phyloP scores from a whole-genome alignment of 2,888 invertebrate species.

The Leptinotarsa rubiginosa region DNA sequence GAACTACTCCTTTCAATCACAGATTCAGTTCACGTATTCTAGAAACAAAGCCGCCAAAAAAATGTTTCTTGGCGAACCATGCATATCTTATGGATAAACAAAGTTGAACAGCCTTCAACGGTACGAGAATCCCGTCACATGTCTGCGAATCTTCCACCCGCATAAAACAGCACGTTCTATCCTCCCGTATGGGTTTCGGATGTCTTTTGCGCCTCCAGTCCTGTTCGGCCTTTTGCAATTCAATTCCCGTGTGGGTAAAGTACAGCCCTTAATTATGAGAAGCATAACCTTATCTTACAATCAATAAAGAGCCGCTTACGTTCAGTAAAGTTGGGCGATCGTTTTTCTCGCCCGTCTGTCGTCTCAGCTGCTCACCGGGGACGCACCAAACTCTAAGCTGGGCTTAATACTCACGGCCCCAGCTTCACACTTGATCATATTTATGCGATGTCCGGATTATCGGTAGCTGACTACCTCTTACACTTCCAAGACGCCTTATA shows the following conservation, averaged over 20 bases:
- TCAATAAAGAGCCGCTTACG: conserved; percentile 61
- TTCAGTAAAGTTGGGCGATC: conserved; percentile 59
- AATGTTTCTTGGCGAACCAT: too few species aligned
- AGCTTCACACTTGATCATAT: conserved; percentile 69
- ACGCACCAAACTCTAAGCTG: conserved; percentile 66
- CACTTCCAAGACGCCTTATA: conserved; percentile 65
- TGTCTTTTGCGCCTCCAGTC: background rate
- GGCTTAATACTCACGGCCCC: conserved; percentile 66
- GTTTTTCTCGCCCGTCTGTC: conserved; percentile 61
- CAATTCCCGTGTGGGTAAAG: conserved; percentile 34
- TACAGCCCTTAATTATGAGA: conserved; percentile 45
- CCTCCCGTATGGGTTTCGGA: background rate
- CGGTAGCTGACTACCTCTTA: conserved; percentile 65
- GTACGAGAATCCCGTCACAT: too few species aligned
- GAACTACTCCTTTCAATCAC: too few species aligned
- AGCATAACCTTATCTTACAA: conserved; percentile 54
- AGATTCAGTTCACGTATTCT: too few species aligned
- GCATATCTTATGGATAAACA: too few species aligned
- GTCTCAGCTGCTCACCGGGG: conserved; percentile 65
- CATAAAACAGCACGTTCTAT: background rate
- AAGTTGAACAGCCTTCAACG: too few species aligned
- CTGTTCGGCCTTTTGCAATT: conserved; percentile 25
- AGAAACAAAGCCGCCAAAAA: too few species aligned
- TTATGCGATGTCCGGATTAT: conserved; percentile 69
- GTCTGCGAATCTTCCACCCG: background rate